Conservation (phyloP, 2,888 invertebrate genomes). For the Sminthurides aquaticus region DNA sequence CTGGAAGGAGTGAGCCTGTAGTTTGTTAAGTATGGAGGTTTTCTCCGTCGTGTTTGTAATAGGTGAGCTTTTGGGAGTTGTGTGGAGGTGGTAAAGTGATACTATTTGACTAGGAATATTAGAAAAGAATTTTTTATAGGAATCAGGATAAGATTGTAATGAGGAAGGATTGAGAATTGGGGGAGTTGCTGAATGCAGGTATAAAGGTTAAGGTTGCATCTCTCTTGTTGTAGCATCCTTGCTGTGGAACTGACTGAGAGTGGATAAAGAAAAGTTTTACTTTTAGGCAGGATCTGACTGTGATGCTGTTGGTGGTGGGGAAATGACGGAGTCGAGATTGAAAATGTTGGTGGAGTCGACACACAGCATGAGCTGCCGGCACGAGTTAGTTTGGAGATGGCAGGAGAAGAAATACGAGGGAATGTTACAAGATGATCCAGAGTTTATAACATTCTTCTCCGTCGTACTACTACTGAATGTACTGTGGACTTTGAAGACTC, state of each 20-base stretch:
- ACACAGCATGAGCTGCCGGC: conserved; percentile 5
- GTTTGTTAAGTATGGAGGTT: neutral
- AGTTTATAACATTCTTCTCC: neutral
- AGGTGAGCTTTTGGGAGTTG: neutral
- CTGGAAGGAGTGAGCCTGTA: neutral
- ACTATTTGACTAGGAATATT: too few species aligned
- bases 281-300: neutral
- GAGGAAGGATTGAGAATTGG: neutral
- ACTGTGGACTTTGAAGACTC: too few species aligned
- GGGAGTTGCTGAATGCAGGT: too few species aligned
- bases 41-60: neutral
- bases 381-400: neutral
- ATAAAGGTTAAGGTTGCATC: too few species aligned
- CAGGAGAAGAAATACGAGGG: conserved; percentile 6
- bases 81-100: neutral
- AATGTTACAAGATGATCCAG: neutral
- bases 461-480: too few species aligned
- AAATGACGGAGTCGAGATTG: conserved; percentile 1
- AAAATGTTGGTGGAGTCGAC: conserved; percentile 1
- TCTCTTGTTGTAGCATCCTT: too few species aligned
- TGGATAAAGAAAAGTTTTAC: too few species aligned
- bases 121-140: too few species aligned
- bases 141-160: neutral
- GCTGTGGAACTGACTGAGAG: too few species aligned
- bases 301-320: neutral